A percentile compares a stretch with the other conserved stretches of the same genome.
Conservation (phyloP, 2,113 vertebrate genomes). For the Tricholaema leucomelas region DNA sequence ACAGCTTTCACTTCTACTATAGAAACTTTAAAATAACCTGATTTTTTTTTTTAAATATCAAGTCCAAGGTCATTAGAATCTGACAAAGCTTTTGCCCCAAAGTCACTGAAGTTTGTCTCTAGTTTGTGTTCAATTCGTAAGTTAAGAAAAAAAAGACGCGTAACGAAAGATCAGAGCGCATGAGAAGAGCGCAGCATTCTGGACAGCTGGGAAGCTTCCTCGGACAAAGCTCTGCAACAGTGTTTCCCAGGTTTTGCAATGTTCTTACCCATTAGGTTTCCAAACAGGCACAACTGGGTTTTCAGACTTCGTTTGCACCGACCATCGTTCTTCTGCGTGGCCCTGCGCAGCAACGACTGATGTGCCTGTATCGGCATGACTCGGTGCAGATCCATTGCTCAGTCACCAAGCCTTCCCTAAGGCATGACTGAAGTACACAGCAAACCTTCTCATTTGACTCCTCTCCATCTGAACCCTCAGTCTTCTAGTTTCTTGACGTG, state of each 20-base stretch:
- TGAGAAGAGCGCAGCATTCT: neutral
- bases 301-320: neutral
- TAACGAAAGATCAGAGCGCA: neutral
- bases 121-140: neutral
- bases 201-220: neutral
- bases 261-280: constrained; percentile 10
- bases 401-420: neutral
- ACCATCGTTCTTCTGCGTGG: neutral
- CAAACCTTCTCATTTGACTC: neutral
- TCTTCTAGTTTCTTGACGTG: neutral
- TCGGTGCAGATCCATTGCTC: neutral
- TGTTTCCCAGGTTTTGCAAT: neutral
- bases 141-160: neutral
- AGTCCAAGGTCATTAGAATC: neutral
- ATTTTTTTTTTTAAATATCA: neutral
- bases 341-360: neutral
- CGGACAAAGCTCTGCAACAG: neutral
- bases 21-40: neutral
- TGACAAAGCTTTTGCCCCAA: neutral
- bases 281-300: neutral
- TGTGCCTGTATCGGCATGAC: neutral
- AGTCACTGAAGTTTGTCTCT: neutral
- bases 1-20: neutral
- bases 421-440: neutral
- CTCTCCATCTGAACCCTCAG: neutral